Evolutionary conservation across 2,797 vertebrate genomes (phyloP).

Genomic region (Pangasius djambal): DNA sequence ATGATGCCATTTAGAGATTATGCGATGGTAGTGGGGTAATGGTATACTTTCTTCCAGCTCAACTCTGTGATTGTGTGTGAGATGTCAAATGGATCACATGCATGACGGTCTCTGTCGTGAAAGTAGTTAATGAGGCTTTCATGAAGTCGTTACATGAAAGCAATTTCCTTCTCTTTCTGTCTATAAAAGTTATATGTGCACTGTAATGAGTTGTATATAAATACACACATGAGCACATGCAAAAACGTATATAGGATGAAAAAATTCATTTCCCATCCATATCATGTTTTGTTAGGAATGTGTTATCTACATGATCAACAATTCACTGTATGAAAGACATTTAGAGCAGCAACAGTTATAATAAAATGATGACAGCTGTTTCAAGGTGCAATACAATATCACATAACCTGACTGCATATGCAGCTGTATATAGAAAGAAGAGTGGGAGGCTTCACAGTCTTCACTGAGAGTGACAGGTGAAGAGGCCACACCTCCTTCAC

Average conservation of each 20-base stretch:
- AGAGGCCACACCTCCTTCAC: neutral
- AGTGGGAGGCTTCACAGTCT: neutral
- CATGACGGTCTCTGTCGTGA: neutral
- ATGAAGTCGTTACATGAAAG: neutral
- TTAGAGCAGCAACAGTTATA: neutral
- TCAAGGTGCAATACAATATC: neutral
- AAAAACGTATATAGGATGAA: neutral
- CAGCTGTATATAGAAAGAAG: neutral
- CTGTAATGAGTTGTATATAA: neutral
- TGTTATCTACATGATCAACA: neutral
- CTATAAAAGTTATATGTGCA: too few relatives aligned
- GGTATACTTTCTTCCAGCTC: conserved; percentile 6
- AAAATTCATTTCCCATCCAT: neutral
- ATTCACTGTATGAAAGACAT: neutral
- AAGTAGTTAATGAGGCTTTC: neutral
- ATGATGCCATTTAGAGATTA: conserved; percentile 36
- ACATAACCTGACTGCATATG: neutral
- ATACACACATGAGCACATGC: too few relatives aligned
- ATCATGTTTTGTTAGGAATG: neutral
- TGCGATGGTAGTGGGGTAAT: conserved; percentile 19
- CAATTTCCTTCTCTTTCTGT: neutral
- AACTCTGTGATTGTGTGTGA: neutral
- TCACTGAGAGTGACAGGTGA: neutral
- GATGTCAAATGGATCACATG: conserved; percentile 6
- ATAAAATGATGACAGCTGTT: neutral